These are phyloP conservation scores for Nymphalis polychloros DNA, from an alignment of 2,888 invertebrate genomes.

Conservation along the genomic window DNA sequence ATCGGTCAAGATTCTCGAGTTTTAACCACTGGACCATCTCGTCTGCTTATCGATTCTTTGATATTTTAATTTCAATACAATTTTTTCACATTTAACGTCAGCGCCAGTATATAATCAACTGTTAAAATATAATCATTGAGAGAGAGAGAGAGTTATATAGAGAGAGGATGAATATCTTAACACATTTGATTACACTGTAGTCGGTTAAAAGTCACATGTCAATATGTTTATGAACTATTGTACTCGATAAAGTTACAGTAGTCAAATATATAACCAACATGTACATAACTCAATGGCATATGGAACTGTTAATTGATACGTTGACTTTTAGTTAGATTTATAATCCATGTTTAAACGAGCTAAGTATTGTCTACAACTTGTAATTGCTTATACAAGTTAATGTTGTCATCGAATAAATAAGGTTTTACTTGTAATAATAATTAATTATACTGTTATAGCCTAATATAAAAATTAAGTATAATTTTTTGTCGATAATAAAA, in stretches of 20 bases:
- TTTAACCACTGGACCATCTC: too few species aligned
- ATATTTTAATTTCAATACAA: too few species aligned
- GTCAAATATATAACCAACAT: slow-evolving; percentile 29
- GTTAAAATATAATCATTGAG: too few species aligned
- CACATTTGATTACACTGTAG: not conserved
- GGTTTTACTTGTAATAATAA: not conserved
- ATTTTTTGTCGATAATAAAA: not conserved
- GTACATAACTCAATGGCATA: slow-evolving; percentile 54
- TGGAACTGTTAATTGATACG: slow-evolving; percentile 39
- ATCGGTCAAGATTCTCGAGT: too few species aligned
- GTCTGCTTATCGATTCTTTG: too few species aligned
- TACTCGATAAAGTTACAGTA: slow-evolving; percentile 21
- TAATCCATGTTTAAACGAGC: slow-evolving; percentile 27
- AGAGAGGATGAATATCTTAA: not conserved
- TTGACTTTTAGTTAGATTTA: slow-evolving; percentile 42
- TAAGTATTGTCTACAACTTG: slow-evolving; percentile 13
- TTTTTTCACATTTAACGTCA: too few species aligned
- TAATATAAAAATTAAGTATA: too few species aligned
- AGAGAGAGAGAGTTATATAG: too few species aligned
- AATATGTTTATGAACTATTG: slow-evolving; percentile 26
- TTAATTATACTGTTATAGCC: not conserved
- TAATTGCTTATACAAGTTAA: slow-evolving; percentile 3
- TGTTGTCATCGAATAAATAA: not conserved
- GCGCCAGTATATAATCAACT: too few species aligned
- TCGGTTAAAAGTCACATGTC: slow-evolving; percentile 21